Conservation (phyloP, 2,888 invertebrate genomes). For the Drosophila rellima region DNA sequence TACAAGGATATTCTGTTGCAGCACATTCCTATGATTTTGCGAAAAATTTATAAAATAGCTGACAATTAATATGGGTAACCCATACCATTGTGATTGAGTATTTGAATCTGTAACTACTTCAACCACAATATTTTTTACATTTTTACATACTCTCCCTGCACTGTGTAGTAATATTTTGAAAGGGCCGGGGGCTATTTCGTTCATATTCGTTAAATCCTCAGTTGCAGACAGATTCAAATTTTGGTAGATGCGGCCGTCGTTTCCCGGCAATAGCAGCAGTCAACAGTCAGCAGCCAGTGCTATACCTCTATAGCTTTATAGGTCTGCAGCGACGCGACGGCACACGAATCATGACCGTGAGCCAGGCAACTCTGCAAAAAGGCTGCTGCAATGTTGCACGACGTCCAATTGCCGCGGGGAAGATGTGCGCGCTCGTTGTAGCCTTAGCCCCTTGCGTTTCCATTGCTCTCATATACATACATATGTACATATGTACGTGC, state of each 20-base stretch:
- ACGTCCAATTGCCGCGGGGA: slow-evolving; percentile 77
- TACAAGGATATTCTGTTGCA: background rate
- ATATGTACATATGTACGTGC: slow-evolving; percentile 15
- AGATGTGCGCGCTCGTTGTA: slow-evolving; percentile 73
- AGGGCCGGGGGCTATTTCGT: slow-evolving; percentile 74
- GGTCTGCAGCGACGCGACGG: slow-evolving; percentile 23
- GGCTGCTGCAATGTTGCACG: slow-evolving; percentile 73
- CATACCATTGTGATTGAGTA: slow-evolving; percentile 53
- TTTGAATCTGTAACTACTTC: slow-evolving; percentile 66
- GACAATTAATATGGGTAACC: slow-evolving; percentile 32
- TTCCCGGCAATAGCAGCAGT: slow-evolving; percentile 43
- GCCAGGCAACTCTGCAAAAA: slow-evolving; percentile 63
- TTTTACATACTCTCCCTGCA: slow-evolving; percentile 25
- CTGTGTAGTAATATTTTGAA: slow-evolving; percentile 66
- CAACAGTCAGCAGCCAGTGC: slow-evolving; percentile 27
- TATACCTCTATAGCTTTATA: slow-evolving; percentile 9
- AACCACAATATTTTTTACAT: slow-evolving; percentile 43
- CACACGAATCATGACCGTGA: slow-evolving; percentile 69
- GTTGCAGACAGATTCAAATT: slow-evolving; percentile 83
- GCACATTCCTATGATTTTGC: background rate
- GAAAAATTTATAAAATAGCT: background rate
- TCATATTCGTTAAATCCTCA: slow-evolving; percentile 83
- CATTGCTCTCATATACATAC: slow-evolving; percentile 26
- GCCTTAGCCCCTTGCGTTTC: slow-evolving; percentile 52
- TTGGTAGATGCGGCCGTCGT: slow-evolving; percentile 67